Evolutionary conservation across 1,140 invertebrate genomes (phyloP), one percentile per base, ranked within the genome.

Genomic region (Teleogryllus occipitalis): DNA sequence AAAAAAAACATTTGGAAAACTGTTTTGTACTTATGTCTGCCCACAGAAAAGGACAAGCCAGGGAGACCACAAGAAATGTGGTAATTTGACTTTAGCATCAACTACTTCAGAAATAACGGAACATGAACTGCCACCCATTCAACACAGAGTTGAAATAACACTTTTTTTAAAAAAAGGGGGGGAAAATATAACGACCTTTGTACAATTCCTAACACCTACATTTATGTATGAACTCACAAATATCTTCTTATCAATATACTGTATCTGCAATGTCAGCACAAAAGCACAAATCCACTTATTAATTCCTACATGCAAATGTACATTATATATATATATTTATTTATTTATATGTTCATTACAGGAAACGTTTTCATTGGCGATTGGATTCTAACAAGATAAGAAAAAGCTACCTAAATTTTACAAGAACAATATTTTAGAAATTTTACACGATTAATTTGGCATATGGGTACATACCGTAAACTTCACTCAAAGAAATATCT

Each of bases 361-460:
- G 54, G 54, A 65, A 65, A 65, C 54, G 18, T 65, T 65, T 65
- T 18, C 10, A 18, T 65, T 14, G 54, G 54, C 54, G 54, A 65
- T 65, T 65, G 54, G 54, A 14, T 65, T 65, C 54, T 65, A 65
- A 65, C 54, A 65, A 65, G 54, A 65, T 65, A 65, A 65, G 54
- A 65, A 65, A 65, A 65, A 65, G 54, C 54, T 65, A 65, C 54
- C 54, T 65, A 65, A 65, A 65, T 65, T 39, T 65, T 65, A 65
- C 54, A 65, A 14, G 54, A 65, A 65, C 54, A 65, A 65, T 65
- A 65, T 65, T 65, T 65, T 65, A 65, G 54, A 65, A 65, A 65
- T 65, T 65, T 65, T 65, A 65, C 54, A 65, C 18, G 54, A 10
- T 65, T 65, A 65, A 14, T 65, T 65, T 65, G 54, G 54, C 54